Evolutionary conservation across 1,140 invertebrate species (phyloP).

Genomic region (Cataglyphis hispanica): DNA sequence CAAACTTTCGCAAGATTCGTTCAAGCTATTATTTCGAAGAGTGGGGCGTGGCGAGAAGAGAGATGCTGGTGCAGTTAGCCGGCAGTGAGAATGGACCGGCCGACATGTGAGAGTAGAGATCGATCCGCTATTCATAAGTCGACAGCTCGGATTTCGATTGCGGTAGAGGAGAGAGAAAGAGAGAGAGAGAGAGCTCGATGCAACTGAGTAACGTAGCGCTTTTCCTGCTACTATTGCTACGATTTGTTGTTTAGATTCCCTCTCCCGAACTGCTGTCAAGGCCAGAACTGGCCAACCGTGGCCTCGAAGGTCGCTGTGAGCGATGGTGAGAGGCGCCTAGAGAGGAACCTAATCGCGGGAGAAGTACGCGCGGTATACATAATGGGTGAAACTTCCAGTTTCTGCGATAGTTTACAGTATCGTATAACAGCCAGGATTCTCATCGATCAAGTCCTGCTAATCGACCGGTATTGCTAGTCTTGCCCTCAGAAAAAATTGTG

Average conservation of each 20-base stretch:
- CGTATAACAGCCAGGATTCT: conserved; percentile 9
- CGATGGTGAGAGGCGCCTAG: conserved; percentile 35
- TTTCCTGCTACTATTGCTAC: conserved; percentile 20
- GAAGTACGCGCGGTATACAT: conserved; percentile 11
- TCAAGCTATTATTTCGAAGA: neutral
- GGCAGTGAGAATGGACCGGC: conserved; percentile 41
- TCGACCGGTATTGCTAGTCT: conserved; percentile 23
- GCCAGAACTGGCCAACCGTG: conserved; percentile 56
- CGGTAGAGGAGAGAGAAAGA: neutral
- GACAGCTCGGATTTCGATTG: conserved; percentile 38
- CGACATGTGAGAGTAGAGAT: conserved; percentile 39
- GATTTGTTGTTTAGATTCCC: conserved; percentile 41
- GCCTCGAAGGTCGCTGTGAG: conserved; percentile 43
- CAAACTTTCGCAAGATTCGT: conserved; percentile 17
- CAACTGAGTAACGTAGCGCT: neutral
- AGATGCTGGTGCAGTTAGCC: conserved; percentile 38
- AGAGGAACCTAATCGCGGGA: conserved; percentile 42
- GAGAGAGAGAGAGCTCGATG: neutral
- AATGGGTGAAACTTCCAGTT: conserved; percentile 56
- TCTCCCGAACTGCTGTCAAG: conserved; percentile 47
- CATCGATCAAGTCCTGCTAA: conserved; percentile 3
- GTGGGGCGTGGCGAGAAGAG: conserved; percentile 40
- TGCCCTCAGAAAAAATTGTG: neutral
- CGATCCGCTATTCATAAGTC: conserved; percentile 48
- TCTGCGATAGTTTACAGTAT: conserved; percentile 9